Base-by-base conservation (phyloP, 2,888 invertebrate species). In the Nephrotoma flavescens region DNA sequence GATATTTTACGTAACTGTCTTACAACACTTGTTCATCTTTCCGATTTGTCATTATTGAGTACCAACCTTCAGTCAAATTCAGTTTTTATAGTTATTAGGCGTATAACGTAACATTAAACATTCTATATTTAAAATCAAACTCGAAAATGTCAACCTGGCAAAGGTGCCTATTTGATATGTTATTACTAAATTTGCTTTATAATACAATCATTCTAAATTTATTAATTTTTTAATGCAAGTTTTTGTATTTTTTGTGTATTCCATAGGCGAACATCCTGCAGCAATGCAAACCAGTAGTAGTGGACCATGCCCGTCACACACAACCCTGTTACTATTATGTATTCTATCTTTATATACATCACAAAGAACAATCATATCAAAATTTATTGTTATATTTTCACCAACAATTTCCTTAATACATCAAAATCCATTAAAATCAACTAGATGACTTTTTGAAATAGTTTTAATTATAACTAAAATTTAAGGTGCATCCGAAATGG, bases 201-300 rank as follows among this genome's bases (percentile, higher is more conserved):
- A 31, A 31, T 31, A 31, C 31, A 31, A 3, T 31, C 31, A 31
- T 11, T 44, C 7, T 7, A 44, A n/a, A 44, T 86, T 31, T 71
- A 0, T n/a, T n/a, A n/a, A n/a, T 71, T 2, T 0, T 2, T 31
- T 31, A 31, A 31, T 31, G 31, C 31, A 31, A 31, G 31, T 31
- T 71, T 31, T 31, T 12, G 47, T 47, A 12, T 47, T n/a, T 71
- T 31, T 44, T 9, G 83, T n/a, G 47, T 86, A 41, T 42, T 42
- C 15, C 87, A 71, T 92, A 96, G 96, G 96, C 88, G 96, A 96
- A 92, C 96, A 96, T 91, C 96, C 96, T 88, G 96, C 96, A 87
- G 96, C 96, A 52, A 96, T 96, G 96, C 96, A 96, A 92, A 95
- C 95, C 3, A 95, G 95, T 91, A 93, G 92, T 91, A 93, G 93